Percentiles rank a stretch among this genome's conserved stretches.
Conservation (phyloP, 2,888 invertebrate species). For the Notodonta ziczac region DNA sequence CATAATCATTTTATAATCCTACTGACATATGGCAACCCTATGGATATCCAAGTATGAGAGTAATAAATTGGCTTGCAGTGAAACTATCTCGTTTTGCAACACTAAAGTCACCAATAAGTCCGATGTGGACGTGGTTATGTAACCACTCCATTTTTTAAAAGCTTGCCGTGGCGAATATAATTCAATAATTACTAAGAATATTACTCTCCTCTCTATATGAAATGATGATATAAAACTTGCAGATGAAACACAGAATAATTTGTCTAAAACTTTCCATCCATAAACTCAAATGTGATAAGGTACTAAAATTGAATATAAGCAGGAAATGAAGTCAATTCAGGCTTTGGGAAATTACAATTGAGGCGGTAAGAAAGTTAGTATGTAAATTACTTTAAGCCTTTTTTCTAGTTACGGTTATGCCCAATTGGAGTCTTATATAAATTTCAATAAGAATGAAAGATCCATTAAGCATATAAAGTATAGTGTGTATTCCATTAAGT, state of each 20-base stretch:
- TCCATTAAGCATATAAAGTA: slow-evolving; percentile 32
- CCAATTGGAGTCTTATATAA: slow-evolving; percentile 34
- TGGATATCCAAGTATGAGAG: slow-evolving; percentile 30
- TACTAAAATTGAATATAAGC: too few species aligned
- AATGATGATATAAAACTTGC: not conserved
- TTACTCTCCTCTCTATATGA: not conserved
- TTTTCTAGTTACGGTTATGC: slow-evolving; percentile 10
- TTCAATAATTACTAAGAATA: slow-evolving; percentile 22
- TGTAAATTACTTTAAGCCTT: too few species aligned
- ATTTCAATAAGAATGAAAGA: slow-evolving; percentile 28
- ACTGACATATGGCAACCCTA: slow-evolving; percentile 24
- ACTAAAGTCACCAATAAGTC: slow-evolving; percentile 27
- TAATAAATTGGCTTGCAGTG: slow-evolving; percentile 32
- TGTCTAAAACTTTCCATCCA: too few species aligned
- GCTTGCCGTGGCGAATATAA: slow-evolving; percentile 21
- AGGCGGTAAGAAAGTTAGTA: too few species aligned
- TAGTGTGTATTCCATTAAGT: slow-evolving; percentile 26
- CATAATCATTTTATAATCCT: not conserved
- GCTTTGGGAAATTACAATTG: too few species aligned
- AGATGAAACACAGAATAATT: not conserved
- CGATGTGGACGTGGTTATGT: slow-evolving; percentile 33
- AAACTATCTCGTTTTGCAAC: slow-evolving; percentile 45
- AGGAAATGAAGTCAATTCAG: too few species aligned
- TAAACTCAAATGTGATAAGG: too few species aligned
- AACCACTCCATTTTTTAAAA: slow-evolving; percentile 33